Conservation (phyloP, 1,140 invertebrate species). For the Aphidius ervi region DNA sequence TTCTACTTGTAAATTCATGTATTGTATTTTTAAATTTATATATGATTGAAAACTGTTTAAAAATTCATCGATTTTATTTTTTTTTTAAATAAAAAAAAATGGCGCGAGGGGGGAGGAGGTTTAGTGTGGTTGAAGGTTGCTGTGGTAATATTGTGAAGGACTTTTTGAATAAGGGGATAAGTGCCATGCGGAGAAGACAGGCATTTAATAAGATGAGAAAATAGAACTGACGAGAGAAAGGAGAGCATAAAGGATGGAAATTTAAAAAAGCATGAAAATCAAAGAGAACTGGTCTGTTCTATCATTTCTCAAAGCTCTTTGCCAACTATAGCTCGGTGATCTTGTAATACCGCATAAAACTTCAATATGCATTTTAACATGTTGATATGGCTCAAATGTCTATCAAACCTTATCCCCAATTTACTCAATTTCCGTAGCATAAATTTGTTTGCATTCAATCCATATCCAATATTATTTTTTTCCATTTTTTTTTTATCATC, state of each 20-base stretch:
- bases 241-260: not conserved
- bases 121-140: no score
- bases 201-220: slow-evolving; percentile 22
- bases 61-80: slow-evolving; percentile 27
- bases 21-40: slow-evolving; percentile 9
- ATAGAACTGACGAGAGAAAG: no score
- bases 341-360: no score
- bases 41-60: slow-evolving; percentile 21
- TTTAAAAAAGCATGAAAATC: not conserved
- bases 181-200: slow-evolving; percentile 13
- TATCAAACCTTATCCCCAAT: no score
- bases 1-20: slow-evolving; percentile 5
- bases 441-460: no score
- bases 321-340: no score
- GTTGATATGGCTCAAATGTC: no score
- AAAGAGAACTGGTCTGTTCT: not conserved
- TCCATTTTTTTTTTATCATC: no score
- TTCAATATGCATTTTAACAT: no score
- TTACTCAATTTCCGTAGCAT: no score
- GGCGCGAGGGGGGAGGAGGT: accelerated
- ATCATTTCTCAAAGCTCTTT: no score
- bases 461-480: no score
- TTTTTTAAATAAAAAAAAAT: not conserved
- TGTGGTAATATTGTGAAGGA: slow-evolving; percentile 27
- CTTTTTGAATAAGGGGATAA: not conserved